Percentiles rank a stretch among this genome's conserved stretches.
phyloP scores from a whole-genome alignment of 2,797 vertebrate genomes.

The Myripristis jacobus region DNA sequence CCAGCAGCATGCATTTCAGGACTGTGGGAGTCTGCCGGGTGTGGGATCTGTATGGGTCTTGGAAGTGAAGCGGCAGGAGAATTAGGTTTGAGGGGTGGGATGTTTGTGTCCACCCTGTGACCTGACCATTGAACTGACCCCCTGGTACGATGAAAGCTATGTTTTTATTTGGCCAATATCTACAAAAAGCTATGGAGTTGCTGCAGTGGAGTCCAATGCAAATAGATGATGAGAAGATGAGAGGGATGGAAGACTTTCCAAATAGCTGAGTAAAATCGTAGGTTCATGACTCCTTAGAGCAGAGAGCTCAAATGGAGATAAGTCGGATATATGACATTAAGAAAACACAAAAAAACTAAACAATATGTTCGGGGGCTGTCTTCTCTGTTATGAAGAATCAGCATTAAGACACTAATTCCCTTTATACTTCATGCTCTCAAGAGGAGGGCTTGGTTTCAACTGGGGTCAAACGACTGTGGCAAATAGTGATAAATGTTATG shows the following conservation, averaged over 20 bases:
- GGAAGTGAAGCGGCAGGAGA: slow-evolving; percentile 44
- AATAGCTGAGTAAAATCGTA: slow-evolving; percentile 55
- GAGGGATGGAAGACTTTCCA: slow-evolving; percentile 42
- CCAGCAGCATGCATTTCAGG: slow-evolving; percentile 33
- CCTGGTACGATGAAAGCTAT: slow-evolving; percentile 62
- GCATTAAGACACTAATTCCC: neutral
- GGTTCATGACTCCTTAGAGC: slow-evolving; percentile 32
- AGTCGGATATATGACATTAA: slow-evolving; percentile 35
- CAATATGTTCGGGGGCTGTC: neutral
- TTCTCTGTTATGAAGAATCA: slow-evolving; percentile 13
- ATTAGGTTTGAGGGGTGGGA: slow-evolving; percentile 51
- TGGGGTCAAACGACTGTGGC: neutral
- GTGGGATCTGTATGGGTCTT: slow-evolving; percentile 49
- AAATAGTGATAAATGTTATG: neutral
- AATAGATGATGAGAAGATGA: slow-evolving; percentile 59
- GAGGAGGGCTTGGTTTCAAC: neutral
- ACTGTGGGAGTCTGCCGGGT: slow-evolving; percentile 47
- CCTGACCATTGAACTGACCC: slow-evolving; percentile 57
- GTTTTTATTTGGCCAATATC: slow-evolving; percentile 64
- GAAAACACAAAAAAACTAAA: slow-evolving; percentile 23
- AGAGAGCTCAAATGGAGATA: slow-evolving; percentile 35
- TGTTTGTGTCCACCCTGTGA: slow-evolving; percentile 66
- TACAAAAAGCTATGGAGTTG: slow-evolving; percentile 48
- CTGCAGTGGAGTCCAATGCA: slow-evolving; percentile 54
- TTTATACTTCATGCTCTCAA: neutral